A percentile compares a stretch with the other conserved stretches of the same genome.
Evolutionary conservation across 2,113 vertebrate species (phyloP).

Genomic region (Athene cunicularia): DNA sequence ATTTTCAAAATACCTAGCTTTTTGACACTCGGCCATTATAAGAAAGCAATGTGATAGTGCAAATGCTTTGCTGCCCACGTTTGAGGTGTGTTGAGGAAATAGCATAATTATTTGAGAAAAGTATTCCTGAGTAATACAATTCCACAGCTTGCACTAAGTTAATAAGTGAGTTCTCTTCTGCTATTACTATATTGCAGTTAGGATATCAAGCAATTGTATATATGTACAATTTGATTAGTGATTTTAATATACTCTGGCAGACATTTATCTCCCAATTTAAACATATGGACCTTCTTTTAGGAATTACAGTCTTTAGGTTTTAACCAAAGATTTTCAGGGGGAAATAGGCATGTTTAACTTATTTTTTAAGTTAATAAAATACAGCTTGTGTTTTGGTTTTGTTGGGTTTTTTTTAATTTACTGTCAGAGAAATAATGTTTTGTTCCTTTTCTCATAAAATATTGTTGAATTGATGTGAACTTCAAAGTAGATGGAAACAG

Average conservation of each 20-base stretch:
- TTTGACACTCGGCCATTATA: background rate
- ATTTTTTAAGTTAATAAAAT: background rate
- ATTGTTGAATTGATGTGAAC: background rate
- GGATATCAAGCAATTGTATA: background rate
- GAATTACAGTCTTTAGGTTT: background rate
- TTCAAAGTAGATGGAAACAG: background rate
- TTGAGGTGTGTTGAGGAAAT: background rate
- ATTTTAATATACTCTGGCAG: background rate
- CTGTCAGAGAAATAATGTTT: background rate
- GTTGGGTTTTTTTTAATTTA: background rate
- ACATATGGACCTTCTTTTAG: background rate
- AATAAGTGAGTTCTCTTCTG: background rate
- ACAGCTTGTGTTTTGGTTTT: background rate
- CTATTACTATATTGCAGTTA: background rate
- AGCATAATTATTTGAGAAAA: background rate
- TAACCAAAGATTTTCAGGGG: background rate
- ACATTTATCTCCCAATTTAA: background rate
- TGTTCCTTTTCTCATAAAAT: background rate
- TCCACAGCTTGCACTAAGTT: background rate
- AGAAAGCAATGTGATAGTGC: background rate
- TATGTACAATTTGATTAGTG: background rate
- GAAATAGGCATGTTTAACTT: background rate
- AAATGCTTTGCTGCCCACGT: background rate
- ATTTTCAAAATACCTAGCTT: background rate
- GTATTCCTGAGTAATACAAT: background rate